Evolutionary conservation across 1,140 invertebrate genomes (phyloP).

Genomic region (Patella vulgata): DNA sequence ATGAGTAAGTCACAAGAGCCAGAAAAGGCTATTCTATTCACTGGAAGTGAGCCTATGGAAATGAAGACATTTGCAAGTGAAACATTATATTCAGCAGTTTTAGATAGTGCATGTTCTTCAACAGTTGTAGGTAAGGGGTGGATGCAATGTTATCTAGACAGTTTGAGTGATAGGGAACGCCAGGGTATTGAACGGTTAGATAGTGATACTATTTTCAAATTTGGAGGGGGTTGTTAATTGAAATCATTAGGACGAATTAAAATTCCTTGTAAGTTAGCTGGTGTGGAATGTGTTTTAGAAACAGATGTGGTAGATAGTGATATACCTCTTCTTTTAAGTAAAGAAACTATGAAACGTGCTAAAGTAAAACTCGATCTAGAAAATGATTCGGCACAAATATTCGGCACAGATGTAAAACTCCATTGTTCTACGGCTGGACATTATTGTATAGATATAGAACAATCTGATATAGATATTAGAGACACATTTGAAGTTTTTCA

Average conservation of each 20-base stretch:
- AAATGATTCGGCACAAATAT: too few relatives aligned
- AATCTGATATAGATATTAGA: not conserved
- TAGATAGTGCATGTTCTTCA: constrained; percentile 2
- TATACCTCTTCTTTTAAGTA: not conserved
- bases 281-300: too few relatives aligned
- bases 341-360: not conserved
- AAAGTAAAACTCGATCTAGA: not conserved
- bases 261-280: not conserved
- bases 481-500: not conserved
- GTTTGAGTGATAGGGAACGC: too few relatives aligned
- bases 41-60: too few relatives aligned
- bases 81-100: constrained; percentile 1
- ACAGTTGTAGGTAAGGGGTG: constrained; percentile 4
- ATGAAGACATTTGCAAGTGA: not conserved
- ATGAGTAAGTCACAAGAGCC: too few relatives aligned
- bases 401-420: not conserved
- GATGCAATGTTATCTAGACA: too few relatives aligned
- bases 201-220: too few relatives aligned
- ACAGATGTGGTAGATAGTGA: constrained; percentile 1
- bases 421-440: not conserved
- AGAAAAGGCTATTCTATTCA: too few relatives aligned
- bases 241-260: not conserved
- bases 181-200: too few relatives aligned
- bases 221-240: not conserved
- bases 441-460: constrained; percentile 1